A percentile compares a stretch with the other conserved stretches of the same genome.
These are phyloP conservation scores for Pammene aurita DNA, from an alignment of 2,888 invertebrate species.

Conservation along the genomic window DNA sequence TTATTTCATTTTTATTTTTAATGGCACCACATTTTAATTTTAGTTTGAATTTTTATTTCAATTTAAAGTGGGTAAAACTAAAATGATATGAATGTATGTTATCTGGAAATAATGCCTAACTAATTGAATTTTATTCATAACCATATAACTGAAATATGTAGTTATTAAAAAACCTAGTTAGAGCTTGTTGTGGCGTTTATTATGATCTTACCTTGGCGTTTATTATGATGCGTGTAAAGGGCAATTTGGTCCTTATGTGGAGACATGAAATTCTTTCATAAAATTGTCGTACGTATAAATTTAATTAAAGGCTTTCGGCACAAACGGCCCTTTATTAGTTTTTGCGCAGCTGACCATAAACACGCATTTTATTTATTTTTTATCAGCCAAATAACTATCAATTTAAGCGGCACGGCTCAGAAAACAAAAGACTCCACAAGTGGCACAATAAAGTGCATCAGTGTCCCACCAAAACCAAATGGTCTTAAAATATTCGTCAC, in stretches of 20 bases:
- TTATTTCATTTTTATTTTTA: no score
- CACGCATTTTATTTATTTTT: slow-evolving; percentile 6
- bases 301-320: not conserved
- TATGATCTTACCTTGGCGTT: not conserved
- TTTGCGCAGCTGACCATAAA: slow-evolving; percentile 19
- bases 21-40: no score
- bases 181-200: not conserved
- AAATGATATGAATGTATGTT: no score
- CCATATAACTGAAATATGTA: not conserved
- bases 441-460: not conserved
- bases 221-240: not conserved
- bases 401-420: slow-evolving; percentile 2
- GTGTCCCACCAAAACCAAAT: not conserved
- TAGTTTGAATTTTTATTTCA: no score
- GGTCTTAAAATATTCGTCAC: not conserved
- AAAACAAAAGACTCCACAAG: slow-evolving; percentile 2
- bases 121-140: no score
- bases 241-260: no score
- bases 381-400: slow-evolving; percentile 2
- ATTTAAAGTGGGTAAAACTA: no score
- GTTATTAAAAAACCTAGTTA: not conserved
- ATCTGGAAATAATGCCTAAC: no score
- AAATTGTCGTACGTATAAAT: not conserved
- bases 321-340: not conserved
- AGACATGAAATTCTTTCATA: not conserved